These are phyloP conservation scores for Clistopyga incitator DNA, from an alignment of 2,888 invertebrate genomes.

Conservation along the genomic window DNA sequence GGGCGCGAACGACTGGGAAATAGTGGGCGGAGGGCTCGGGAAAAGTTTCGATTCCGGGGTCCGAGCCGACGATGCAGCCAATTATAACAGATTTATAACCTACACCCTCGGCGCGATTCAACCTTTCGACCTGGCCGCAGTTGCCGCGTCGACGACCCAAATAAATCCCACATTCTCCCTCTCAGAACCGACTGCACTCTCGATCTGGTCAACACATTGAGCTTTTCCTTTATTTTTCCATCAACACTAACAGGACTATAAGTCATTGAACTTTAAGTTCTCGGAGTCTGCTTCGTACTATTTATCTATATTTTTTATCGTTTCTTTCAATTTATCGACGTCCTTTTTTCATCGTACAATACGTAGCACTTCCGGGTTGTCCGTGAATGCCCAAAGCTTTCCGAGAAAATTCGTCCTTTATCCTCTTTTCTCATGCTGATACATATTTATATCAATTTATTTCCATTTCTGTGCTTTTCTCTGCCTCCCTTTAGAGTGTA, in stretches of 20 bases:
- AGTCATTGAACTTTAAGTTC: constrained; percentile 19
- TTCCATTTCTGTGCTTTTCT: constrained; percentile 12
- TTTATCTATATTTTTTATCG: not conserved
- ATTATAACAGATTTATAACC: constrained; percentile 83
- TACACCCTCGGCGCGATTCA: constrained; percentile 61
- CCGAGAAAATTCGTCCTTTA: not conserved
- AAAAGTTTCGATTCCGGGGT: constrained; percentile 74
- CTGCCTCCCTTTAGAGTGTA: no score
- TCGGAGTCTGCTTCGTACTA: not conserved
- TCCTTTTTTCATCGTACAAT: not conserved
- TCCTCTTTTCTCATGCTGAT: not conserved
- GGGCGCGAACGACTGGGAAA: constrained; percentile 67
- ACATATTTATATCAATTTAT: constrained; percentile 20
- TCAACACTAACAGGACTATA: constrained; percentile 30
- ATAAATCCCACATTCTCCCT: constrained; percentile 51
- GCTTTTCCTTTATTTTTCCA: constrained; percentile 15
- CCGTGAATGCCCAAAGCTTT: constrained; percentile 14
- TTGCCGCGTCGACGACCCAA: constrained; percentile 53
- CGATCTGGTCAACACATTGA: constrained; percentile 38
- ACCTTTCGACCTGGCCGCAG: constrained; percentile 60
- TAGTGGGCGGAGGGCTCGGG: constrained; percentile 72
- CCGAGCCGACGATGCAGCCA: constrained; percentile 78
- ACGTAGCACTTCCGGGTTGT: not conserved
- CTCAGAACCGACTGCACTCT: constrained; percentile 26
- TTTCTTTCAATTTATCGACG: not conserved